Evolutionary conservation across 2,797 vertebrate genomes (phyloP).

Genomic region (Esox lucius): DNA sequence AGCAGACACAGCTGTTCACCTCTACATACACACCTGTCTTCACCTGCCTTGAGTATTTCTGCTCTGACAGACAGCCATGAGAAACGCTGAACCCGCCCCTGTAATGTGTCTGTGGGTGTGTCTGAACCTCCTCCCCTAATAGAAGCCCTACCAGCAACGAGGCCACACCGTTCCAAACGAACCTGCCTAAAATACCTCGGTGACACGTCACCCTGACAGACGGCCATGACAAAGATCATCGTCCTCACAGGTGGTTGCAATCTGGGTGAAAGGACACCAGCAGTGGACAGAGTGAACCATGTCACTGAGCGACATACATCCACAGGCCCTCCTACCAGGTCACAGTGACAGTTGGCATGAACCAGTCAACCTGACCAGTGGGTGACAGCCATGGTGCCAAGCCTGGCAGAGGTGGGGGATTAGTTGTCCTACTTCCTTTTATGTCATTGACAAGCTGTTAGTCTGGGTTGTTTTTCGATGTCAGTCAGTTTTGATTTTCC

Average conservation of each 20-base stretch:
- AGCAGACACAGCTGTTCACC: not conserved
- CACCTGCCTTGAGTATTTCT: not conserved
- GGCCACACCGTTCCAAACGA: not conserved
- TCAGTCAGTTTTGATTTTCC: constrained; percentile 1
- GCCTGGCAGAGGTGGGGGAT: not conserved
- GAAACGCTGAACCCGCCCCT: not conserved
- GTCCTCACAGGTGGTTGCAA: constrained; percentile 25
- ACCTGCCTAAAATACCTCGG: not conserved
- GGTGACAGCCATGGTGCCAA: not conserved
- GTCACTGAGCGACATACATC: not conserved
- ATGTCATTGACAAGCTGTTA: not conserved
- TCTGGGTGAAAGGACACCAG: constrained; percentile 60
- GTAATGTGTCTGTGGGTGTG: no score
- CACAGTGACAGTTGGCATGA: not conserved
- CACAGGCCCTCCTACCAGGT: not conserved
- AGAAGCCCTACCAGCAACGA: not conserved
- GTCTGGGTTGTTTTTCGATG: not conserved
- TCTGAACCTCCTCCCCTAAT: not conserved
- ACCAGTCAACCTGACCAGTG: not conserved
- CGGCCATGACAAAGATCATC: not conserved
- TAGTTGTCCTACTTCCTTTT: not conserved
- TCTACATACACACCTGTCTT: not conserved
- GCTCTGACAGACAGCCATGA: not conserved
- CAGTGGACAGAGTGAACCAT: constrained; percentile 1
- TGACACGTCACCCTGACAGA: not conserved